Evolutionary conservation across 2,888 invertebrate species (phyloP).

Genomic region (Lysandra bellargus): DNA sequence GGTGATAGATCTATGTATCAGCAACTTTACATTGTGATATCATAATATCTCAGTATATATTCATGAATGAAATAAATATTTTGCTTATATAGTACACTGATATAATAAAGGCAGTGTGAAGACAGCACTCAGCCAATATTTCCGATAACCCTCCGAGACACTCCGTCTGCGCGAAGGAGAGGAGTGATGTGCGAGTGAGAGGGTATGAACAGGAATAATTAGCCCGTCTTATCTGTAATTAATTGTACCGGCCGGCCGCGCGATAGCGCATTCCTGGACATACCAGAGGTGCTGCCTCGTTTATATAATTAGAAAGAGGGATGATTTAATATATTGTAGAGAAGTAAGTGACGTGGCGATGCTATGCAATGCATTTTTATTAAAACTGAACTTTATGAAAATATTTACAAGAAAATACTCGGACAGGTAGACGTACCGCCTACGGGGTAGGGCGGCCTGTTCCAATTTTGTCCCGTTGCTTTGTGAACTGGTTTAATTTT

Average conservation of each 20-base stretch:
- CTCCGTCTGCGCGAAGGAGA: conserved; percentile 1
- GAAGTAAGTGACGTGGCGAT: too few species aligned
- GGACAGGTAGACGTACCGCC: too few species aligned
- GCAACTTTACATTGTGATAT: neutral
- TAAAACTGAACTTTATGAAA: too few species aligned
- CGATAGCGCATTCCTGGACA: neutral
- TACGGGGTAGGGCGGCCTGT: too few species aligned
- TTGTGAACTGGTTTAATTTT: too few species aligned
- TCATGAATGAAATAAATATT: neutral
- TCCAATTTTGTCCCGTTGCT: too few species aligned
- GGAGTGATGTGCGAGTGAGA: neutral
- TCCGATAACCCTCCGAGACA: conserved; percentile 31
- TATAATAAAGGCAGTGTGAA: neutral
- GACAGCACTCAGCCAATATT: neutral
- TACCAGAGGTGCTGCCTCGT: neutral
- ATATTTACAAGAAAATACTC: too few species aligned
- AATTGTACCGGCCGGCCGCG: conserved; percentile 49
- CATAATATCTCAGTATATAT: neutral
- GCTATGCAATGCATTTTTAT: too few species aligned
- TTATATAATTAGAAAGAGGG: conserved; percentile 2
- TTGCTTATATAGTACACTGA: neutral
- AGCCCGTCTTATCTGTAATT: conserved; percentile 68
- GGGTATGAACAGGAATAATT: conserved; percentile 56
- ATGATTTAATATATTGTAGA: neutral
- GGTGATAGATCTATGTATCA: neutral